Conservation (phyloP, 1,140 invertebrate genomes). For the Drosophila kepulauana region DNA sequence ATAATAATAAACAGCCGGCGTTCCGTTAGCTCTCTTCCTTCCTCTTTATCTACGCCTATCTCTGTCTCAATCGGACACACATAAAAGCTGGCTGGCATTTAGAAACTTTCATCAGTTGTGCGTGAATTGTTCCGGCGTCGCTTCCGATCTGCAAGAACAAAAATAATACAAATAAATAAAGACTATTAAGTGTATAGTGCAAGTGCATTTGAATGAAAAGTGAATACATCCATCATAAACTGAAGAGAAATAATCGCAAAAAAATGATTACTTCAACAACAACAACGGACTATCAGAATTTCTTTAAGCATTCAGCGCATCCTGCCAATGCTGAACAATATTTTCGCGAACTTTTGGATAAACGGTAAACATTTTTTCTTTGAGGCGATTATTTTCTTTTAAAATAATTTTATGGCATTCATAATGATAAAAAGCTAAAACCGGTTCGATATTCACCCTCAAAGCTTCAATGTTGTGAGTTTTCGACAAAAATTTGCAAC, state of each 20-base stretch:
- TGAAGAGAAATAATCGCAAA: constrained; percentile 40
- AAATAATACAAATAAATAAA: background rate
- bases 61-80: constrained; percentile 19
- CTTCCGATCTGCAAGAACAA: constrained; percentile 13
- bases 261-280: constrained; percentile 76
- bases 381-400: background rate
- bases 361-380: constrained; percentile 52
- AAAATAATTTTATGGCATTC: background rate
- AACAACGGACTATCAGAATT: constrained; percentile 72
- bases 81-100: constrained; percentile 54
- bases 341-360: constrained; percentile 69
- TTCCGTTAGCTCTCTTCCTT: constrained; percentile 4
- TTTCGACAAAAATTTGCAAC: no score
- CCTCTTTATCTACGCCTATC: constrained; percentile 13
- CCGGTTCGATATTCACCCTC: constrained; percentile 8
- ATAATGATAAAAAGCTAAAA: constrained; percentile 10
- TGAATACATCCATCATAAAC: constrained; percentile 3
- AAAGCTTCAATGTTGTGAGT: background rate
- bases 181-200: constrained; percentile 13
- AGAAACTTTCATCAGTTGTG: constrained; percentile 68
- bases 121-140: constrained; percentile 47
- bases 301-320: constrained; percentile 75
- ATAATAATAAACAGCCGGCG: constrained; percentile 37
- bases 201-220: constrained; percentile 1
- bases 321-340: constrained; percentile 81